phyloP scores from a whole-genome alignment of 2,888 invertebrate species.

The Chouioia cunea region DNA sequence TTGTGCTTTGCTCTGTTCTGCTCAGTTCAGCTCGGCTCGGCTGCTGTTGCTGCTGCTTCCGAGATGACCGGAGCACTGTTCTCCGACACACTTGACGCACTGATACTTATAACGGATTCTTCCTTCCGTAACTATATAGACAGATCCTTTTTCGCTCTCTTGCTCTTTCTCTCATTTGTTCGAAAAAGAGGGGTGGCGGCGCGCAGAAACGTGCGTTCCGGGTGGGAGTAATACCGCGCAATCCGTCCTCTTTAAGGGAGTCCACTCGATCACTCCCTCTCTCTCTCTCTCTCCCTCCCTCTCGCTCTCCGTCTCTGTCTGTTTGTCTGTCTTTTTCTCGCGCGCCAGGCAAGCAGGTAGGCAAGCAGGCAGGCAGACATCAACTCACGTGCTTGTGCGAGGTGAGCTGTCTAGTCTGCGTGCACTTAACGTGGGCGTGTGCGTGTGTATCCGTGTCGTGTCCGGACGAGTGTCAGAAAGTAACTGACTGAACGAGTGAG shows the following conservation, averaged over 20 bases:
- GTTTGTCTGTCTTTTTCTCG: slow-evolving; percentile 31
- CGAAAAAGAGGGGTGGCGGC: slow-evolving; percentile 53
- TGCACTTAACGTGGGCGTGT: slow-evolving; percentile 7
- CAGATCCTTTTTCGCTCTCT: slow-evolving; percentile 25
- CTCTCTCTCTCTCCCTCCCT: neutral
- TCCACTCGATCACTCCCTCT: neutral
- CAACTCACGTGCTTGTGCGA: neutral
- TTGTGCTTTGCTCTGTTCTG: neutral
- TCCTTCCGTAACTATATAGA: slow-evolving; percentile 19
- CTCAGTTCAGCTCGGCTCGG: neutral
- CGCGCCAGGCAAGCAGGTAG: slow-evolving; percentile 7
- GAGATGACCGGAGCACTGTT: slow-evolving; percentile 64
- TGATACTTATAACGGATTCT: slow-evolving; percentile 62
- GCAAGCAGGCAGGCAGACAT: slow-evolving; percentile 19
- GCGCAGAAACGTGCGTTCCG: slow-evolving; percentile 17
- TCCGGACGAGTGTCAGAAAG: slow-evolving; percentile 64
- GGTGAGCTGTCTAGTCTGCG: neutral
- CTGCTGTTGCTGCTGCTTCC: slow-evolving; percentile 51
- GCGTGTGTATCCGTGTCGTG: slow-evolving; percentile 48
- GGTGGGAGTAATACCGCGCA: no score
- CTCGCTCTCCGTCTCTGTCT: slow-evolving; percentile 18
- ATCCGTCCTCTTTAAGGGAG: slow-evolving; percentile 3
- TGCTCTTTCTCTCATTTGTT: slow-evolving; percentile 42
- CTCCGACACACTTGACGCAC: slow-evolving; percentile 62
- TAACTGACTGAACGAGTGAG: slow-evolving; percentile 62